Conservation (phyloP, 2,888 invertebrate genomes). For the Erebia palarica region DNA sequence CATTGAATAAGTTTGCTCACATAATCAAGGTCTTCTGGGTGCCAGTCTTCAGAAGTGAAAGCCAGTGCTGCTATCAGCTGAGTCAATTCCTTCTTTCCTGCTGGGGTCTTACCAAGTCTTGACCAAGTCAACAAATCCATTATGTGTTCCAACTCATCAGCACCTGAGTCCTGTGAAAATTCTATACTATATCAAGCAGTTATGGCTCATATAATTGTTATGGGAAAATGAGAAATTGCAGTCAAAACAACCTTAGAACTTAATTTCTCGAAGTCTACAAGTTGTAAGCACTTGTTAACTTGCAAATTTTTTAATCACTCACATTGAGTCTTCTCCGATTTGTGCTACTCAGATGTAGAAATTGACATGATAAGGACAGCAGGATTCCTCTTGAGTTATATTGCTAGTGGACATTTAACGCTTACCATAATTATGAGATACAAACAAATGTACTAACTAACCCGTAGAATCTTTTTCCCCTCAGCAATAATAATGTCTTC, state of each 20-base stretch:
- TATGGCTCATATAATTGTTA: no score
- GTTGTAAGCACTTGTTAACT: no score
- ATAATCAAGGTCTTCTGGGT: conserved; percentile 88
- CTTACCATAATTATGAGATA: no score
- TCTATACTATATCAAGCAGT: conserved; percentile 6
- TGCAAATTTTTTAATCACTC: no score
- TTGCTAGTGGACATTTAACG: no score
- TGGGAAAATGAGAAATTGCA: no score
- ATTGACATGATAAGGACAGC: no score
- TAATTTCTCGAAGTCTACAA: no score
- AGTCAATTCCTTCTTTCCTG: conserved; percentile 93
- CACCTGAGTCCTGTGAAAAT: conserved; percentile 88
- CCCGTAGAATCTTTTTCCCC: conserved; percentile 92
- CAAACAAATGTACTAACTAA: conserved; percentile 56
- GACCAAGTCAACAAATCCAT: conserved; percentile 93
- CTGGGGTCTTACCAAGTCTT: conserved; percentile 89
- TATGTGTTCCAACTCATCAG: conserved; percentile 94
- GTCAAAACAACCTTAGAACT: no score
- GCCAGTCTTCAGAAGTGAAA: conserved; percentile 85
- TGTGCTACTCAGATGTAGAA: no score
- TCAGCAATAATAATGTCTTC: conserved; percentile 93
- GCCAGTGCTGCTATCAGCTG: conserved; percentile 93
- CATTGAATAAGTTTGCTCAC: conserved; percentile 92
- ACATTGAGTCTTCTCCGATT: no score
- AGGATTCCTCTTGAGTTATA: no score